A percentile compares a stretch with the other conserved stretches of the same genome.
Evolutionary conservation across 2,113 vertebrate species (phyloP).

Genomic region (Hassar affinis): DNA sequence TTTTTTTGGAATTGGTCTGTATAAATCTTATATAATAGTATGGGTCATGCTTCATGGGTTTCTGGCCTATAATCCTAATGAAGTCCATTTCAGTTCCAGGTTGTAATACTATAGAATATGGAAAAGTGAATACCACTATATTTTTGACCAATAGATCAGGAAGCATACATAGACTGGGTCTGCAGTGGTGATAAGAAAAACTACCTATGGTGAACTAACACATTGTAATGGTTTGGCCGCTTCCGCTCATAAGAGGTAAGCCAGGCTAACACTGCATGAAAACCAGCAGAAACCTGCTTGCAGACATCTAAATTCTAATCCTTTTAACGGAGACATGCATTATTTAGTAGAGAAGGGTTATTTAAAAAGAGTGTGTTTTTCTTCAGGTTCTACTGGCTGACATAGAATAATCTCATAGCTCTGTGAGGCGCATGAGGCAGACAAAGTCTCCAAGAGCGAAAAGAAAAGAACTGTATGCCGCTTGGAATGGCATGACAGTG

Average conservation of each 20-base stretch:
- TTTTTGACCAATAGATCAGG: background rate
- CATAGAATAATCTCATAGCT: slow-evolving; percentile 31
- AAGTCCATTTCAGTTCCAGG: no score
- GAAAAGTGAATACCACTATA: background rate
- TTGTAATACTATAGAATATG: no score
- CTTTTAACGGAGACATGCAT: slow-evolving; percentile 46
- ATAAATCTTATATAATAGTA: no score
- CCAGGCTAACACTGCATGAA: slow-evolving; percentile 10
- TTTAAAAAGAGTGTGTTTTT: slow-evolving; percentile 45
- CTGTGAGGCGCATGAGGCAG: slow-evolving; percentile 10
- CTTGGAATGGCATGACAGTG: background rate
- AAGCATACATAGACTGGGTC: background rate
- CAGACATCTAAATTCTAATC: slow-evolving; percentile 43
- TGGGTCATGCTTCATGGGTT: no score
- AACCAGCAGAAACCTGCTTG: slow-evolving; percentile 28
- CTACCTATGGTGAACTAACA: slow-evolving; percentile 26
- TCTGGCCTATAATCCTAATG: no score
- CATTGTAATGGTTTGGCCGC: slow-evolving; percentile 8
- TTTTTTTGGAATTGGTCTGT: no score
- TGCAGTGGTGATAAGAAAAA: background rate
- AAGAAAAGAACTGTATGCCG: background rate
- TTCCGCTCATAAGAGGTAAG: slow-evolving; percentile 31
- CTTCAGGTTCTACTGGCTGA: slow-evolving; percentile 29
- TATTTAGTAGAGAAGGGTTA: slow-evolving; percentile 51
- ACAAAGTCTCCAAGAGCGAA: slow-evolving; percentile 15